A percentile compares a stretch with the other conserved stretches of the same genome.
Evolutionary conservation across 2,888 invertebrate species (phyloP).

Genomic region (Pheosia gnoma): DNA sequence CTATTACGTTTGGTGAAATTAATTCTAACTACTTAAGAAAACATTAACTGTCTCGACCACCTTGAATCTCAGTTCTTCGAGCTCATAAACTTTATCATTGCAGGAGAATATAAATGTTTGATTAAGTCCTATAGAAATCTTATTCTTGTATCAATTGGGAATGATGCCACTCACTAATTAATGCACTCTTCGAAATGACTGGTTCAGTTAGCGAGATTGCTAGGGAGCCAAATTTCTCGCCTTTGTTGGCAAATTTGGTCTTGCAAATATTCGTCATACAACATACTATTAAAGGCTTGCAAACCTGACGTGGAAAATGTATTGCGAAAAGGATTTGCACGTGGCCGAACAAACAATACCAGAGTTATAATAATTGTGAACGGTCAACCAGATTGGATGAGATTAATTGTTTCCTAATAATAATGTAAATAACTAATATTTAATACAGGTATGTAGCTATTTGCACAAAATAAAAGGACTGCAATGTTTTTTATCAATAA

Average conservation of each 20-base stretch:
- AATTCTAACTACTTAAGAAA: neutral
- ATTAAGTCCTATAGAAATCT: neutral
- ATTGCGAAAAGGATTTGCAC: conserved; percentile 34
- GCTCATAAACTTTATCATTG: neutral
- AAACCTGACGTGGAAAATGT: conserved; percentile 32
- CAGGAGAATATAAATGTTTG: neutral
- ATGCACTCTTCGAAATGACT: conserved; percentile 19
- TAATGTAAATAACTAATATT: too few species aligned
- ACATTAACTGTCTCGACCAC: neutral
- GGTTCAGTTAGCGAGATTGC: conserved; percentile 17
- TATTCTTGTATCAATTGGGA: conserved; percentile 1
- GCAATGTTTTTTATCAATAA: too few species aligned
- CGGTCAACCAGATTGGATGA: neutral
- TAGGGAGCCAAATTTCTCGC: conserved; percentile 30
- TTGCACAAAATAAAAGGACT: too few species aligned
- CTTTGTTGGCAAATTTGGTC: conserved; percentile 39
- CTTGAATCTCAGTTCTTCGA: neutral
- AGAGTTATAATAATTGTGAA: neutral
- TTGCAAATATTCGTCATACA: conserved; percentile 37
- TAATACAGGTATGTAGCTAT: too few species aligned
- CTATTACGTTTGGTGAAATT: too few species aligned
- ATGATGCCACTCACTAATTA: conserved; percentile 12
- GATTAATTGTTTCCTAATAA: neutral
- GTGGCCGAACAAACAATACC: conserved; percentile 13
- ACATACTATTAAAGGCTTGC: conserved; percentile 23